These are phyloP conservation scores for Euthynnus affinis DNA, from an alignment of 2,797 vertebrate genomes.

Conservation along the genomic window DNA sequence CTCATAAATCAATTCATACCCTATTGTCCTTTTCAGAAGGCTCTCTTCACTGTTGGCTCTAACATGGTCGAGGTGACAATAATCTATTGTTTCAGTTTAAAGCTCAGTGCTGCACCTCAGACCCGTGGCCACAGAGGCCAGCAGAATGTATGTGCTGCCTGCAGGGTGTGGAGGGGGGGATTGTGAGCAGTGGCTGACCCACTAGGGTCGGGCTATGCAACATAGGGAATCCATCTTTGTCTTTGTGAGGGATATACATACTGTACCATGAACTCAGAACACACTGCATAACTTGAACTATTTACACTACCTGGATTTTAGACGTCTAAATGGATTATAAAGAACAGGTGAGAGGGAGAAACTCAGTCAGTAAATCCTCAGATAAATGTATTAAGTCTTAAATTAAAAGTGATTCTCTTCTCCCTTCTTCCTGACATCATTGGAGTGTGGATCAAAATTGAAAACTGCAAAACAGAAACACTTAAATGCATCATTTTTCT, in stretches of 20 bases:
- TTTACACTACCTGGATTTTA: constrained; percentile 29
- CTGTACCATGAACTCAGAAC: constrained; percentile 52
- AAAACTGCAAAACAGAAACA: constrained; percentile 50
- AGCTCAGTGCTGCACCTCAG: constrained; percentile 71
- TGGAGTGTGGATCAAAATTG: constrained; percentile 36
- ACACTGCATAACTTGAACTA: neutral
- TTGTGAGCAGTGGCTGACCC: constrained; percentile 65
- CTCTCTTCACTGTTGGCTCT: constrained; percentile 81
- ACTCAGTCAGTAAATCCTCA: constrained; percentile 21
- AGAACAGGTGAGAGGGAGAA: constrained; percentile 26
- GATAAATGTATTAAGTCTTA: constrained; percentile 30
- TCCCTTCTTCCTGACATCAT: neutral
- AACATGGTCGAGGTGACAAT: constrained; percentile 84
- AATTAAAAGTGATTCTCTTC: constrained; percentile 41
- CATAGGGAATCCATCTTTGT: constrained; percentile 70
- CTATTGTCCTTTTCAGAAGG: constrained; percentile 87
- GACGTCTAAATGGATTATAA: constrained; percentile 26
- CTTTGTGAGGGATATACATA: constrained; percentile 51
- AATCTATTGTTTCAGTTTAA: constrained; percentile 89
- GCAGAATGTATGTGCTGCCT: constrained; percentile 80
- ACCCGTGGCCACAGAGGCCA: constrained; percentile 75
- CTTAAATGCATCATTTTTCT: constrained; percentile 39
- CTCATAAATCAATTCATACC: constrained; percentile 89
- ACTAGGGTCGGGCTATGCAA: constrained; percentile 55
- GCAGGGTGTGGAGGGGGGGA: constrained; percentile 59